Evolutionary conservation across 1,140 invertebrate species (phyloP), one percentile per base, ranked within the genome.

Genomic region (Anoplolepis gracilipes): DNA sequence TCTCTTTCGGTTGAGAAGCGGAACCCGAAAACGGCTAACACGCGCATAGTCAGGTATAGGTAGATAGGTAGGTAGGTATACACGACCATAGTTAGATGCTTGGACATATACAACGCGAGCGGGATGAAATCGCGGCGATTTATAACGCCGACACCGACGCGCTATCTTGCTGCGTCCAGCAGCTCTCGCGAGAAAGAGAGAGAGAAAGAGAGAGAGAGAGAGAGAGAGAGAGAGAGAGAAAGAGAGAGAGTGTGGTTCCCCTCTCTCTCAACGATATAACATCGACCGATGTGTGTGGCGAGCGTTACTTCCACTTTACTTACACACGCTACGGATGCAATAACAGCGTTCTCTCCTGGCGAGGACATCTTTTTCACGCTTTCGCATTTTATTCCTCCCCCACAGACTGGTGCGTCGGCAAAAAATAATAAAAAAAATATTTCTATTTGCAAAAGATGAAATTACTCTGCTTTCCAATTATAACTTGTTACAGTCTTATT

Each of bases 131-230:
- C 81, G 70, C 39, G 65, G 39, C 79, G 85, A 87, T 88, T 88
- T 88, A 85, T 85, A 88, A 88, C 85, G n/a, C 46, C 65, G 36
- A 76, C 30, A 39, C 46, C 64, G 49, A 53, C 39, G 11, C 72
- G 72, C 85, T 88, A 88, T 88, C 87, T 88, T 46, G 55, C 59
- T 3, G n/a, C 1, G 86, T 78, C 85, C 87, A 88, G 87, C 87
- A 88, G 79, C 59, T 72, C 65, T 28, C 53, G 28, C 30, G 46
- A 65, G 78, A 6, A 16, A 49, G 42, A 0, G 42, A 46, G 42
- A 46, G 42, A 42, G 39, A 42, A n/a, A 6, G 5, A 49, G 42
- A 0, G 42, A 46, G 42, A 46, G 42, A 42, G 39, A 42, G n/a
- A n/a, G n/a, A n/a, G n/a, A n/a, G n/a, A n/a, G n/a, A n/a, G 36